These are phyloP conservation scores for Hymenochirus boettgeri DNA, from an alignment of 2,113 vertebrate genomes.

Conservation along the genomic window DNA sequence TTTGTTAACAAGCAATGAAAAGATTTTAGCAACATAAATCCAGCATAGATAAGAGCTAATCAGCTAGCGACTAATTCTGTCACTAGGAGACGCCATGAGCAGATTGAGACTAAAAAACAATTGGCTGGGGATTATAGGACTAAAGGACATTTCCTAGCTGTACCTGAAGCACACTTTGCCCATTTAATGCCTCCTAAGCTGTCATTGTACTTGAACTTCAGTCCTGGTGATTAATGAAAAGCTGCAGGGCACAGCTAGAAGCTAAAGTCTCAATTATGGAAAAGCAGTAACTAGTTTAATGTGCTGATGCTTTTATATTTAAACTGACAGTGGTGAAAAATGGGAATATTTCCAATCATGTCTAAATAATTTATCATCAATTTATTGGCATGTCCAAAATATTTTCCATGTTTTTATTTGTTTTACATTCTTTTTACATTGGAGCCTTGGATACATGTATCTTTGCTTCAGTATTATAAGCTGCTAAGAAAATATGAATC, in stretches of 20 bases:
- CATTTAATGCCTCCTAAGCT: slow-evolving; percentile 85
- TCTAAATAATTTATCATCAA: slow-evolving; percentile 93
- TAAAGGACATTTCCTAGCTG: slow-evolving; percentile 75
- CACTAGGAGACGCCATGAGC: slow-evolving; percentile 68
- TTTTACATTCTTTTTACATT: too few species aligned
- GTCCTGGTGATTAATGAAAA: slow-evolving; percentile 95
- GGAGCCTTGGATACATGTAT: too few species aligned
- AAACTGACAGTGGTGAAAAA: slow-evolving; percentile 93
- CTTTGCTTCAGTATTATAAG: too few species aligned
- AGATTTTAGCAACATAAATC: slow-evolving; percentile 56
- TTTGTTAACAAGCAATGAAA: slow-evolving; percentile 54
- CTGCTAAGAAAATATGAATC: too few species aligned
- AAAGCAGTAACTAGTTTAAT: slow-evolving; percentile 94
- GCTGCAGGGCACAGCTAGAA: slow-evolving; percentile 96
- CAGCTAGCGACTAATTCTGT: slow-evolving; percentile 65
- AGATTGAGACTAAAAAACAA: slow-evolving; percentile 81
- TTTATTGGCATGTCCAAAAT: slow-evolving; percentile 77
- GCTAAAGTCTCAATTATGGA: slow-evolving; percentile 98
- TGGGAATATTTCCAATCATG: slow-evolving; percentile 96
- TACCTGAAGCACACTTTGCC: slow-evolving; percentile 88
- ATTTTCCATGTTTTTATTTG: too few species aligned
- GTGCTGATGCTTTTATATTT: slow-evolving; percentile 94
- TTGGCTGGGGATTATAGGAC: slow-evolving; percentile 84
- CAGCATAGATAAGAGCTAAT: slow-evolving; percentile 58
- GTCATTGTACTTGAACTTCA: slow-evolving; percentile 85